Evolutionary conservation across 2,888 invertebrate species (phyloP), one percentile per base, ranked within the genome.

Genomic region (Platerodrilus igneus): DNA sequence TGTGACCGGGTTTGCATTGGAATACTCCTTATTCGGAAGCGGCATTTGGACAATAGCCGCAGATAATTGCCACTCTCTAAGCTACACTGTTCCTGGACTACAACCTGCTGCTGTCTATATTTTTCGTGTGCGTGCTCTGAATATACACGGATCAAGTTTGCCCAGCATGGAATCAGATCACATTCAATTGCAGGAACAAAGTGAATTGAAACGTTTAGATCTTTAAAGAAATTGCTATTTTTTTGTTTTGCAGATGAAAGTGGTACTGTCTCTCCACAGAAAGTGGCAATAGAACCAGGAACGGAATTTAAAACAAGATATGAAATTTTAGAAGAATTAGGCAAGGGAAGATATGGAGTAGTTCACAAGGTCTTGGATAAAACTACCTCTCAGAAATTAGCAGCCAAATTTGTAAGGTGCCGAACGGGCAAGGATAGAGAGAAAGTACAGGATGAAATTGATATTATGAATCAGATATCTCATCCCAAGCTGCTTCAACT

Each of bases 401-500:
- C 93, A 0, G 92, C 90, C 3, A 94, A 94, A 67, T 77, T 86
- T 52, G 78, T 91, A 8, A 79, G 81, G 55, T 85, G 84, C 47
- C 77, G 83, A 23, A 83, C 81, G 46, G 66, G 77, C 7, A 79
- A 81, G 48, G 87, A 86, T 63, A 77, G 80, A 41, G 79, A 84
- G 45, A 83, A 85, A 58, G 87, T 88, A 4, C 72, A 79, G 37
- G 82, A 86, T 45, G 93, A 94, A 70, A 85, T 91, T 36, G 80
- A 82, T 45, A 85, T 93, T 44, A 90, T 95, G 90, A 87, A 85
- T 56, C 71, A 77, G 13, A 69, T 96, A 34, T 71, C 79, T 40
- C 94, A 95, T 70, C 86, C 86, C 2, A 86, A 90, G 55, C 73
- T 96, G 0, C 73, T 95, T 5, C 85, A 88, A 60, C 69, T 93